A percentile compares a stretch with the other conserved stretches of the same genome.
phyloP scores from a whole-genome alignment of 2,888 invertebrate species.

The Lysandra coridon region DNA sequence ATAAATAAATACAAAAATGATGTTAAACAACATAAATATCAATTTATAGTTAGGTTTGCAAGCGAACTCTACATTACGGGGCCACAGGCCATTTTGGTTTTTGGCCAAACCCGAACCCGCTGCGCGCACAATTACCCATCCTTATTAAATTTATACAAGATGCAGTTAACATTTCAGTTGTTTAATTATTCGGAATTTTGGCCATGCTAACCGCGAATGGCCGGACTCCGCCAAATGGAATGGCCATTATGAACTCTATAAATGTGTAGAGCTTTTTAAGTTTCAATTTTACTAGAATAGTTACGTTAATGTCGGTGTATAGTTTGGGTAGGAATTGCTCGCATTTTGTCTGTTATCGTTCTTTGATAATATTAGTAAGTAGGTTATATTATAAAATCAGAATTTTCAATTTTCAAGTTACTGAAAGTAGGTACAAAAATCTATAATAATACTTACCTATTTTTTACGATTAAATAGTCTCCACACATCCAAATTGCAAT shows the following conservation, averaged over 20 bases:
- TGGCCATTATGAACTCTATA: slow-evolving; percentile 53
- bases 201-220: slow-evolving; percentile 63
- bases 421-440: not conserved
- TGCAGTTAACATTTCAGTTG: slow-evolving; percentile 76
- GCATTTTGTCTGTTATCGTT: not conserved
- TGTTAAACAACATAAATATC: slow-evolving; percentile 18
- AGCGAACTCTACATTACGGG: slow-evolving; percentile 38
- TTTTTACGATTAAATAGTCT: too few species aligned
- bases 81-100: slow-evolving; percentile 69
- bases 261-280: slow-evolving; percentile 32
- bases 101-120: slow-evolving; percentile 74
- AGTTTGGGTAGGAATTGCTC: slow-evolving; percentile 31
- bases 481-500: not conserved
- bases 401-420: too few species aligned
- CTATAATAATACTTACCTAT: not conserved
- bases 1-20: not conserved
- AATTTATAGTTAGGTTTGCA: slow-evolving; percentile 24
- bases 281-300: slow-evolving; percentile 23
- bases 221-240: slow-evolving; percentile 47
- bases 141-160: slow-evolving; percentile 77
- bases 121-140: slow-evolving; percentile 71
- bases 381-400: too few species aligned
- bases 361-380: too few species aligned
- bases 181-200: slow-evolving; percentile 75
- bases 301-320: slow-evolving; percentile 46